These are phyloP conservation scores for Distichodus sexfasciatus DNA, from an alignment of 2,797 vertebrate species.

Conservation along the genomic window DNA sequence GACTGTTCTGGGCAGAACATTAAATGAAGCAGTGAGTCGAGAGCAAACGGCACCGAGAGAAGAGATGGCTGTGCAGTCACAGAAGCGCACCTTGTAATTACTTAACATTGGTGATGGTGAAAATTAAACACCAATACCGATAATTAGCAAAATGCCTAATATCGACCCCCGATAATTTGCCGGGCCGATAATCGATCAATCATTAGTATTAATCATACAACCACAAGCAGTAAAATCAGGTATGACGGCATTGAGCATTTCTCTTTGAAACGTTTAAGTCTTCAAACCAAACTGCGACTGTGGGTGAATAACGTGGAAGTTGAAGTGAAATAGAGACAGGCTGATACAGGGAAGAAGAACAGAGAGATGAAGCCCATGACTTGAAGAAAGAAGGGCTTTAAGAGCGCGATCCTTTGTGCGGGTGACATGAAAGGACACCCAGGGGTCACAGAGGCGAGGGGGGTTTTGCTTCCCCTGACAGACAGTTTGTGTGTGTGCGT, in stretches of 20 bases:
- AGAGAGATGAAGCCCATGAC: not conserved
- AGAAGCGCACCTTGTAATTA: no score
- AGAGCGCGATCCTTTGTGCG: slow-evolving; percentile 3
- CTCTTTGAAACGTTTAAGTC: not conserved
- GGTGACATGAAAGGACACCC: slow-evolving; percentile 35
- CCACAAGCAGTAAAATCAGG: not conserved
- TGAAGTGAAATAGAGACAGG: not conserved
- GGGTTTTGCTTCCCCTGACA: slow-evolving; percentile 14
- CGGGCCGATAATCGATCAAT: no score
- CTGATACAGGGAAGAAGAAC: not conserved
- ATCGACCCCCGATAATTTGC: no score
- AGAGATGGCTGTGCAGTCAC: no score
- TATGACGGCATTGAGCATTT: not conserved
- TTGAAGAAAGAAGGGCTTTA: not conserved
- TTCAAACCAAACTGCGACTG: not conserved
- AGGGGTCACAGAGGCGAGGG: slow-evolving; percentile 7
- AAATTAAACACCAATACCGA: no score
- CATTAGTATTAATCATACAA: not conserved
- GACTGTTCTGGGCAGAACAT: no score
- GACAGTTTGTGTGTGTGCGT: not conserved
- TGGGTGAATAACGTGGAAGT: not conserved
- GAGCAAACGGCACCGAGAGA: no score
- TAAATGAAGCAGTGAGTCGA: no score
- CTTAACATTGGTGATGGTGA: no score
- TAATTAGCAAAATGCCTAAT: no score